Evolutionary conservation across 2,113 vertebrate genomes (phyloP).

Genomic region (Indicator indicator): DNA sequence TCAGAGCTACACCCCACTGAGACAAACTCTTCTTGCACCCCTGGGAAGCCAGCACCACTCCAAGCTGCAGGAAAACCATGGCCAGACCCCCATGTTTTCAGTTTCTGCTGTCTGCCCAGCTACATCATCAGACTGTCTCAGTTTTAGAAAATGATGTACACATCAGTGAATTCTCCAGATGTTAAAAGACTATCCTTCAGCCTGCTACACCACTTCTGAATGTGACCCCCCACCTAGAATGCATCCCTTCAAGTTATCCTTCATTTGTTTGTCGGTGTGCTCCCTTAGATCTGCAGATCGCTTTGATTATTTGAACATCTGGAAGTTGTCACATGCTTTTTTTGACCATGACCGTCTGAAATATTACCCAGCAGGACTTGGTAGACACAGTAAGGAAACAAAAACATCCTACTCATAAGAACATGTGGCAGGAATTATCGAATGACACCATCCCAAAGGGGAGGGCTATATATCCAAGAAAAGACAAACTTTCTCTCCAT

Average conservation of each 20-base stretch:
- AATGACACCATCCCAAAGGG: conserved; percentile 59
- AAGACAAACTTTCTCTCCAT: conserved; percentile 13
- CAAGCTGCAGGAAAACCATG: background rate
- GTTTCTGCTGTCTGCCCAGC: background rate
- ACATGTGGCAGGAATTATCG: conserved; percentile 77
- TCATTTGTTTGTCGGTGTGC: conserved; percentile 70
- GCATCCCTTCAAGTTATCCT: conserved; percentile 59
- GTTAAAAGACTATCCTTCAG: background rate
- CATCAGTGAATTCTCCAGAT: conserved; percentile 25
- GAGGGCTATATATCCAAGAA: conserved; percentile 49
- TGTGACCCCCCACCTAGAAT: conserved; percentile 52
- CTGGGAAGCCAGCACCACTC: background rate
- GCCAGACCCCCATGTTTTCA: background rate
- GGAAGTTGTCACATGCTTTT: conserved; percentile 72
- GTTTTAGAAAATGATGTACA: conserved; percentile 3
- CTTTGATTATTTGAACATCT: conserved; percentile 78
- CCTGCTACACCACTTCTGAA: background rate
- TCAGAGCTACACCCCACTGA: fast-evolving
- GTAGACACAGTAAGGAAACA: conserved; percentile 71
- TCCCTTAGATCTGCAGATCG: conserved; percentile 71
- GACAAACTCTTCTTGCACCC: background rate
- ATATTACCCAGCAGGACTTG: conserved; percentile 73
- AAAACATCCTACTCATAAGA: conserved; percentile 74
- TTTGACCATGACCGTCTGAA: conserved; percentile 74
- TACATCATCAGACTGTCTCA: background rate